Conservation (phyloP, 2,113 vertebrate species). For the Nycticorax nycticorax region DNA sequence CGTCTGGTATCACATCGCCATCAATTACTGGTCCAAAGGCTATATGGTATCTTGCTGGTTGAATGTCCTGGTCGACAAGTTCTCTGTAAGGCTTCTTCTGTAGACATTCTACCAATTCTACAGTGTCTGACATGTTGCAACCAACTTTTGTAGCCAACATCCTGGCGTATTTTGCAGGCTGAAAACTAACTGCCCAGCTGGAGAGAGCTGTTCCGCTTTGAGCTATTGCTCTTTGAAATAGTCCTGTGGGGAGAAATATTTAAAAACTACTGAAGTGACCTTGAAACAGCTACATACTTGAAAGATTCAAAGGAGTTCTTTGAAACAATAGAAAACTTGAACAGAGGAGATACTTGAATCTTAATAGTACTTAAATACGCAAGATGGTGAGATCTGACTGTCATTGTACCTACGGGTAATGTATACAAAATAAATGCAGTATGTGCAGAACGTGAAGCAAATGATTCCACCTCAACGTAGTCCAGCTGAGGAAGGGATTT, state of each 20-base stretch:
- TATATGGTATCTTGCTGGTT: conserved; percentile 97
- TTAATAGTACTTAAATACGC: not conserved
- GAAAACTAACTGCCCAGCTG: conserved; percentile 98
- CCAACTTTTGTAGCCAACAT: conserved; percentile 96
- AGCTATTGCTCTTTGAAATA: conserved; percentile 98
- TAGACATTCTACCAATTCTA: conserved; percentile 93
- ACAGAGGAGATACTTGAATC: not conserved
- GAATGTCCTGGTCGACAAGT: conserved; percentile 98
- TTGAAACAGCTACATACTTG: conserved; percentile 38
- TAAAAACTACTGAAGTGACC: conserved; percentile 59
- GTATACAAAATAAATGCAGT: not conserved
- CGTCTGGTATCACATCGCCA: conserved; percentile 96
- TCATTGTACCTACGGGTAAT: not conserved
- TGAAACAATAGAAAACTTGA: conserved; percentile 34
- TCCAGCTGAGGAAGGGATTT: not conserved
- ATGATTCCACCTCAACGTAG: not conserved
- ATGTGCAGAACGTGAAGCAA: conserved; percentile 13
- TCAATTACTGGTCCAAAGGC: conserved; percentile 99
- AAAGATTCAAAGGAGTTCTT: conserved; percentile 23
- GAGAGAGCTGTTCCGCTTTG: conserved; percentile 97
- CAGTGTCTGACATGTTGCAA: conserved; percentile 94
- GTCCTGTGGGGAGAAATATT: conserved; percentile 79
- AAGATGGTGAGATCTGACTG: not conserved
- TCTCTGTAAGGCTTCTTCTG: conserved; percentile 98
- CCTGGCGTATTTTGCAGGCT: conserved; percentile 95